Evolutionary conservation across 2,113 vertebrate genomes (phyloP).

Genomic region (Pelvicachromis taeniatus): DNA sequence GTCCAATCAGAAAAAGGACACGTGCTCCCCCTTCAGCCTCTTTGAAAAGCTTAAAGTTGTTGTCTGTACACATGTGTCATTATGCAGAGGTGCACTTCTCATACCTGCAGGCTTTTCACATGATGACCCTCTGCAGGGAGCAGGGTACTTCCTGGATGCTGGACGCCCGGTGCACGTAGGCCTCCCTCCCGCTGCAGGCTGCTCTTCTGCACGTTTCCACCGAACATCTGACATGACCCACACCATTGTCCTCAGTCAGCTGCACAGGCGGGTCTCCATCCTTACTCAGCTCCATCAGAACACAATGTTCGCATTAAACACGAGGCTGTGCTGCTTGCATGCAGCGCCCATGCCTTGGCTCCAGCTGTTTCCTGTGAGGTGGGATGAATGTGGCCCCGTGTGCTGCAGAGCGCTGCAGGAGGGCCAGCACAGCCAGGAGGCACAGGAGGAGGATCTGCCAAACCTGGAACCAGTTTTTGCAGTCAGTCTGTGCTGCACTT

Average conservation of each 20-base stretch:
- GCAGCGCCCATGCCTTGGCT: background rate
- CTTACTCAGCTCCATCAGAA: background rate
- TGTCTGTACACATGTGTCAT: background rate
- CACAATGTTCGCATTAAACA: background rate
- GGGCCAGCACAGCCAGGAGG: background rate
- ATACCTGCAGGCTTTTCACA: background rate
- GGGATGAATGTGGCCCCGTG: background rate
- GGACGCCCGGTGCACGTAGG: background rate
- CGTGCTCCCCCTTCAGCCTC: background rate
- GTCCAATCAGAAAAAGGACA: background rate
- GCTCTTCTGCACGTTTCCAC: conserved; percentile 35
- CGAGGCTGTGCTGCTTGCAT: background rate
- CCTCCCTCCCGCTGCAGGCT: background rate
- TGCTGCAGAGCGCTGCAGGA: background rate
- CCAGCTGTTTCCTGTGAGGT: background rate
- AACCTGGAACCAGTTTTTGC: background rate
- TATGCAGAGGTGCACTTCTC: background rate
- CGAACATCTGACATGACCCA: background rate
- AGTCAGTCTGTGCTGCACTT: background rate
- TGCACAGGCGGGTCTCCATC: background rate
- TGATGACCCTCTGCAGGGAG: background rate
- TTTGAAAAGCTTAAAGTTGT: background rate
- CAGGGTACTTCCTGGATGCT: background rate
- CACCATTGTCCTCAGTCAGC: background rate
- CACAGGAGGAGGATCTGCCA: background rate